Conservation (phyloP, 2,113 vertebrate species). For the Sylvicapra grimmia region DNA sequence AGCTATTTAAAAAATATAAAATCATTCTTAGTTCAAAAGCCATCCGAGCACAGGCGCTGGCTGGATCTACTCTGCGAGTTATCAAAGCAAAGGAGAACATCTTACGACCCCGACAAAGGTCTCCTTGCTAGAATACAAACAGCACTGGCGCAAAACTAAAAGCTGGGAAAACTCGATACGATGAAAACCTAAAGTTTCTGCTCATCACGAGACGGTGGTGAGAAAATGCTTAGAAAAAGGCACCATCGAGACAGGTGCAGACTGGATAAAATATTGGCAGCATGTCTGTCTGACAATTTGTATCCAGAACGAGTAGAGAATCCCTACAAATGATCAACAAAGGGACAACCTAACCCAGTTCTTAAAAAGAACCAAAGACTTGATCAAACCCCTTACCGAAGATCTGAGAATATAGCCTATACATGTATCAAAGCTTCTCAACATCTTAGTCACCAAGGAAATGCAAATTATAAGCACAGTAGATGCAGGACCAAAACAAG, state of each 20-base stretch:
- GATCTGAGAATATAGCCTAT: neutral
- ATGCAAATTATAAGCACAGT: neutral
- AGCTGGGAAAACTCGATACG: neutral
- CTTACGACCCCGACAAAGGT: neutral
- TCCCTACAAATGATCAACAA: too few relatives aligned
- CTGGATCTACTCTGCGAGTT: neutral
- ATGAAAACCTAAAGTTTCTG: neutral
- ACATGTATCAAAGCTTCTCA: neutral
- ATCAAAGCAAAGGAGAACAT: neutral
- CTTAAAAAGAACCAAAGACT: neutral
- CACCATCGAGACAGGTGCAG: neutral
- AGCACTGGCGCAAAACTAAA: neutral
- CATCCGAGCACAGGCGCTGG: neutral
- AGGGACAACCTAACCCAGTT: neutral
- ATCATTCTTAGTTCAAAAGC: neutral
- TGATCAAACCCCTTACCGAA: neutral
- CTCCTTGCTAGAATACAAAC: neutral
- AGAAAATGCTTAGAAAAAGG: neutral
- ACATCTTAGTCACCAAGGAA: neutral
- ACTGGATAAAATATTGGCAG: neutral
- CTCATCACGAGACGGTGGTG: neutral
- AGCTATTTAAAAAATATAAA: neutral
- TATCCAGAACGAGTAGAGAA: neutral
- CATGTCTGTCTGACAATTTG: neutral
- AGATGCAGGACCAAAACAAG: neutral